Evolutionary conservation across 1,140 invertebrate species (phyloP).

Genomic region (Conopomorpha cramerella): DNA sequence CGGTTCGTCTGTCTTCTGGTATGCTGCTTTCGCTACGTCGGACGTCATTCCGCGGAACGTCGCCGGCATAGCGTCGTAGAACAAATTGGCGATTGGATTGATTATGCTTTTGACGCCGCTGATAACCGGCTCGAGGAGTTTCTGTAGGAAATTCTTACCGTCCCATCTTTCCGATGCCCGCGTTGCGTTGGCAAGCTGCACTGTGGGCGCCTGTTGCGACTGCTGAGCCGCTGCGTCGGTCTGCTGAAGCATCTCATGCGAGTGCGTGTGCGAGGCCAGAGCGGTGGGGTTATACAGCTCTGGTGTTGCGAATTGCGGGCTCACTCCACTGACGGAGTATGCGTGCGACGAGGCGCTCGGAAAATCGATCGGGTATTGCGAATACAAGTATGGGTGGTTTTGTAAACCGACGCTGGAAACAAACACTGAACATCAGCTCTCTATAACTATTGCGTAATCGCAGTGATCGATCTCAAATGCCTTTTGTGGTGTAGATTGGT

Average conservation of each 20-base stretch:
- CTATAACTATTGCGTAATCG: background rate
- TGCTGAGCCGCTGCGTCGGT: slow-evolving; percentile 51
- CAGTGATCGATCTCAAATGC: no score
- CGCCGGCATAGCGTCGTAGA: slow-evolving; percentile 43
- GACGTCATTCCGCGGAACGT: slow-evolving; percentile 37
- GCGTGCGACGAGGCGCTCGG: slow-evolving; percentile 51
- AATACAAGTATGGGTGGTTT: slow-evolving; percentile 54
- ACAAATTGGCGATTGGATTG: slow-evolving; percentile 35
- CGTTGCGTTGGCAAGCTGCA: slow-evolving; percentile 41
- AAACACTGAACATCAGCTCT: background rate
- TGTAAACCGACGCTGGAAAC: slow-evolving; percentile 50
- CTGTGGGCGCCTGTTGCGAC: slow-evolving; percentile 47
- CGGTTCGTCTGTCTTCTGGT: slow-evolving; percentile 12
- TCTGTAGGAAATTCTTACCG: slow-evolving; percentile 51
- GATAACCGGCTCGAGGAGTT: slow-evolving; percentile 43
- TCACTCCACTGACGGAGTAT: slow-evolving; percentile 50
- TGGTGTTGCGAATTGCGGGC: slow-evolving; percentile 39
- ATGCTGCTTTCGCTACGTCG: slow-evolving; percentile 28
- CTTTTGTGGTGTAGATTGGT: no score
- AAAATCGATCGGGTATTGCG: slow-evolving; percentile 59
- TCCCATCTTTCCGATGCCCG: slow-evolving; percentile 55
- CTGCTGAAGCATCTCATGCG: slow-evolving; percentile 41
- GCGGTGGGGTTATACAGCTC: slow-evolving; percentile 48
- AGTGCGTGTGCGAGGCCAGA: slow-evolving; percentile 29
- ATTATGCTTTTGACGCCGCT: slow-evolving; percentile 31